phyloP scores from a whole-genome alignment of 2,113 vertebrate genomes.

The Malurus elegans region DNA sequence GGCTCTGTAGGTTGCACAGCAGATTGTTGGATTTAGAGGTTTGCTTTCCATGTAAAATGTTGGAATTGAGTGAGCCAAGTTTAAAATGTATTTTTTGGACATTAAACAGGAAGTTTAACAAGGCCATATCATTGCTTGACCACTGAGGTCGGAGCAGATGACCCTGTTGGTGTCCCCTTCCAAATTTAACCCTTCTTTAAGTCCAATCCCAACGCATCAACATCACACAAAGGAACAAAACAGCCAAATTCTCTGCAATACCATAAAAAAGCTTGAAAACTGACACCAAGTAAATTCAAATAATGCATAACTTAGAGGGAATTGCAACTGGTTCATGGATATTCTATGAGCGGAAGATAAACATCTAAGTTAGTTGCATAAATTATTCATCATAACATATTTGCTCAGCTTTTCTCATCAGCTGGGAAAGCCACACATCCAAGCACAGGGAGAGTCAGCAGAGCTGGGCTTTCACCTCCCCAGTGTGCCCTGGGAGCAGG shows the following conservation, averaged over 20 bases:
- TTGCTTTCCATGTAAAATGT: neutral
- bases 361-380: constrained; percentile 49
- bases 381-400: constrained; percentile 62
- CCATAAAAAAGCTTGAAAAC: neutral
- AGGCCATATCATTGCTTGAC: neutral
- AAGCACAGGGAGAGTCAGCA: neutral
- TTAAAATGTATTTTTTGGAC: neutral
- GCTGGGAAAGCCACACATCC: constrained; percentile 4
- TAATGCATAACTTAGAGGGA: constrained; percentile 49
- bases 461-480: neutral
- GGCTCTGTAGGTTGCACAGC: neutral
- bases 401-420: constrained; percentile 52
- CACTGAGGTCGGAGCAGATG: neutral
- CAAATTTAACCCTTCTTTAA: neutral
- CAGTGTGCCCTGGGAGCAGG: neutral
- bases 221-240: neutral
- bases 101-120: neutral
- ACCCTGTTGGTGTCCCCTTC: neutral
- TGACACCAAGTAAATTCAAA: constrained; percentile 43
- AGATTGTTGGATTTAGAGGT: neutral
- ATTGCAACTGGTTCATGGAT: constrained; percentile 49
- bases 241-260: neutral
- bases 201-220: neutral
- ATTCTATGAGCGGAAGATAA: constrained; percentile 66
- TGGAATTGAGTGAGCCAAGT: neutral